Evolutionary conservation across 2,113 vertebrate genomes (phyloP), one percentile per base, ranked within the genome.

Genomic region (Aleadryas rufinucha): DNA sequence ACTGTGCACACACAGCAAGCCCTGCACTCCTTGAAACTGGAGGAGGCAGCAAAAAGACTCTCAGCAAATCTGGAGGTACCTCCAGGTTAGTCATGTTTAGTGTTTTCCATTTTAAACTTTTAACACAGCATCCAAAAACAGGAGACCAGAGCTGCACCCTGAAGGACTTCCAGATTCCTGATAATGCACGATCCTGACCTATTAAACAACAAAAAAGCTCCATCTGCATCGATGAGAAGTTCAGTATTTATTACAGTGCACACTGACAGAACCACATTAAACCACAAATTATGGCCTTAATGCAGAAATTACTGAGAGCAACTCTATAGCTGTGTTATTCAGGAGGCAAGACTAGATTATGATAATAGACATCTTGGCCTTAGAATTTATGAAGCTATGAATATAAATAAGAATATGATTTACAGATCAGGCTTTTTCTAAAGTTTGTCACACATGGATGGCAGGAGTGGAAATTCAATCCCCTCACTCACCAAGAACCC

Each of bases 321-420:
- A 76, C 72, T 95, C 95, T 71, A 86, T 57, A 78, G 85, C 88
- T 84, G 10, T 53, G 92, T 68, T 97, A 84, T 66, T 90, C 90
- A 93, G 76, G 28, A 95, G 83, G 95, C 88, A 91, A 93, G 90
- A 86, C 92, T 60, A 93, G 83, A 95, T 95, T 56, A 94, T 84
- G 90, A 86, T 84, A 94, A 96, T 52, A 91, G 87, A 89, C 82
- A 85, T 90, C 94, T 84, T 95, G 75, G 90, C 82, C 92, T 86
- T 41, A 86, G 88, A 90, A 94, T 93, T 94, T 92, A 96, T 74
- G 92, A 39, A 86, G 79, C 90, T 75, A 96, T 95, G 93, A 95
- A 96, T 96, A 95, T 16, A 90, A 96, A 95, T 90, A 87, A 63
- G 93, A 96, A 66, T 31, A 56, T 60, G 52, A 96, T 92, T 96